Evolutionary conservation across 2,797 vertebrate genomes (phyloP), one percentile per base, ranked within the genome.

Genomic region (Cyclopterus lumpus): DNA sequence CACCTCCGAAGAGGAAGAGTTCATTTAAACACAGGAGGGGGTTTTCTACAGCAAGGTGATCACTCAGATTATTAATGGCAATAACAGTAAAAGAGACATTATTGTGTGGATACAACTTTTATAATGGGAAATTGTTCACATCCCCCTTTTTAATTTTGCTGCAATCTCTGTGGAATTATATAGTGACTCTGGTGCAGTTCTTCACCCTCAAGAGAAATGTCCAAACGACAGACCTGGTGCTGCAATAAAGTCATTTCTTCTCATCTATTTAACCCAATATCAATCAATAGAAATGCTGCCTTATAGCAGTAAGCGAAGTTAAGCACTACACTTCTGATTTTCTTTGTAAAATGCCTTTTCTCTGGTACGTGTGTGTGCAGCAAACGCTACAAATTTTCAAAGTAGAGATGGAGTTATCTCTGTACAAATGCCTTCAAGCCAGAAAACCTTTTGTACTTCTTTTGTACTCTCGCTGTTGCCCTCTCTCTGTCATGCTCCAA

Each of bases 351-450:
- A 79, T 49, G 8, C 10, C 15, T 46, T 67, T 55, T 20, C 53
- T 22, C 28, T 63, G 46, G 26, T 24, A 57, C n/a, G 71, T 63
- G 44, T 63, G 44, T 64, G 40, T 77, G 59, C 65, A 66, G 75
- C 30, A 69, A 79, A 54, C 44, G 14, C 67, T 65, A 49, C 75
- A 77, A 86, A 78, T 74, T n/a, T n/a, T 81, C 54, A 77, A 68
- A 71, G 75, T 63, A 48, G 73, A 77, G 74, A 86, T 63, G 67
- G 34, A 65, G 67, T 76, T 80, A 74, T 82, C 68, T 67, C 63
- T 63, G 77, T 69, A 62, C 57, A 86, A 85, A 90, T 75, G 89
- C 86, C 89, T 85, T 40, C 75, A 36, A 91, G 88, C 72, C 77
- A 86, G 44, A 72, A 68, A 87, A 75, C 57, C 79, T 68, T 89